Evolutionary conservation across 1,140 invertebrate species (phyloP), one percentile per base, ranked within the genome.

Genomic region (Solen grandis): DNA sequence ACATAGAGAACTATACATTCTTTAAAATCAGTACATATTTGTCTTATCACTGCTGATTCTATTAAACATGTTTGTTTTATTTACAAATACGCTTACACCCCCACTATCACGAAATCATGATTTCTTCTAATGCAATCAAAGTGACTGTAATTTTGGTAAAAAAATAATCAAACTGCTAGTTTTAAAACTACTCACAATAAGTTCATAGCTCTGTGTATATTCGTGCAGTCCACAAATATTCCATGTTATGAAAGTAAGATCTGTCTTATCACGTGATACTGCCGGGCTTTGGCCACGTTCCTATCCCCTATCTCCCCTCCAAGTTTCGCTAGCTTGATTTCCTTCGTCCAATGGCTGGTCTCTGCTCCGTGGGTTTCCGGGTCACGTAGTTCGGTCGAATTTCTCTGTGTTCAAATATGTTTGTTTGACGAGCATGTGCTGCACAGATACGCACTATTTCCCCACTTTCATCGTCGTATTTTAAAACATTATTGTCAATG

Each of bases 11-110:
- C n/a, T 22, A 60, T 60, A 60, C 59, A 60, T 19, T 60, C 59
- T 60, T 60, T 60, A 60, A 60, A 60, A 60, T 60, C 59, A 60
- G 19, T 60, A 29, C 19, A 60, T 22, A 60, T 60, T 31, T 27
- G 59, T 29, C 33, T 60, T 1, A 60, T 27, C 27, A 60, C 27
- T 19, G 25, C 59, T 60, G 59, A 60, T 29, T 16, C 33, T 22
- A 60, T 60, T 27, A 60, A 60, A 27, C 27, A 16, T 25, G 27
- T 31, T 22, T n/a, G n/a, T n/a, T n/a, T n/a, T n/a, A n/a, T 31
- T 60, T 60, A 60, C 27, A 60, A 60, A 60, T 29, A 60, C 59
- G 33, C 59, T 60, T n/a, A 27, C 27, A 29, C 59, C 59, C 27
- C 59, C 59, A 29, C 2, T 60, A 16, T 60, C 33, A 3, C 59